Conservation (phyloP, 2,797 vertebrate species). For the Argyrosomus regius region DNA sequence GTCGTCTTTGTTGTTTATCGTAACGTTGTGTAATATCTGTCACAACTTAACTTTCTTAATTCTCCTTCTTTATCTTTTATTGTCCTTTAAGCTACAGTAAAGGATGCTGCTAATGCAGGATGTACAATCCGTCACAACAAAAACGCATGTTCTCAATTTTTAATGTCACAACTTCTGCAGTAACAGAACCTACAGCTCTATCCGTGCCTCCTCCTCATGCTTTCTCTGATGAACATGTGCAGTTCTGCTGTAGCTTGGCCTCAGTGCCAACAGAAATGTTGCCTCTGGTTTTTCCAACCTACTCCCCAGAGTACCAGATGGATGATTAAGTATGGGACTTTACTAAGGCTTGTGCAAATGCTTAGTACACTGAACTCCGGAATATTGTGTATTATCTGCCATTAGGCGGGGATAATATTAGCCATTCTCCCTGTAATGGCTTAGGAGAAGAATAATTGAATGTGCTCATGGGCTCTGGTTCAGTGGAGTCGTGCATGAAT, state of each 20-base stretch:
- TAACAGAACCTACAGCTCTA: slow-evolving; percentile 21
- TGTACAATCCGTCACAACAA: neutral
- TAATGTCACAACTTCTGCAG: slow-evolving; percentile 20
- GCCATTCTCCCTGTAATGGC: slow-evolving; percentile 79
- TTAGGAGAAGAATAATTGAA: slow-evolving; percentile 82
- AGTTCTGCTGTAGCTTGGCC: slow-evolving; percentile 48
- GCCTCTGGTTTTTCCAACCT: slow-evolving; percentile 72
- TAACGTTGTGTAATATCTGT: slow-evolving; percentile 24
- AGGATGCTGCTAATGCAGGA: slow-evolving; percentile 6
- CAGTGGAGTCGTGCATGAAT: slow-evolving; percentile 67
- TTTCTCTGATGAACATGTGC: slow-evolving; percentile 58
- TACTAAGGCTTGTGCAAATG: slow-evolving; percentile 82
- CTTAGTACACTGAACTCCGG: slow-evolving; percentile 80
- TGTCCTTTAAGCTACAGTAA: slow-evolving; percentile 8
- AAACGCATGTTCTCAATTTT: slow-evolving; percentile 31
- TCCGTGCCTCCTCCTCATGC: slow-evolving; percentile 11
- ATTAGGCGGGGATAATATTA: slow-evolving; percentile 84
- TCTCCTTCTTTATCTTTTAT: slow-evolving; percentile 29
- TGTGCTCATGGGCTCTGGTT: slow-evolving; percentile 78
- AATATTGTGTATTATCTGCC: slow-evolving; percentile 85
- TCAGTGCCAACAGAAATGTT: slow-evolving; percentile 63
- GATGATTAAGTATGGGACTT: slow-evolving; percentile 85
- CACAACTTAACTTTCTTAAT: slow-evolving; percentile 15
- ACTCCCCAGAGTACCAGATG: slow-evolving; percentile 79
- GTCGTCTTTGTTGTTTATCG: slow-evolving; percentile 41